A percentile compares a stretch with the other conserved stretches of the same genome.
Evolutionary conservation across 2,888 invertebrate genomes (phyloP).

Genomic region (Cantharis lateralis): DNA sequence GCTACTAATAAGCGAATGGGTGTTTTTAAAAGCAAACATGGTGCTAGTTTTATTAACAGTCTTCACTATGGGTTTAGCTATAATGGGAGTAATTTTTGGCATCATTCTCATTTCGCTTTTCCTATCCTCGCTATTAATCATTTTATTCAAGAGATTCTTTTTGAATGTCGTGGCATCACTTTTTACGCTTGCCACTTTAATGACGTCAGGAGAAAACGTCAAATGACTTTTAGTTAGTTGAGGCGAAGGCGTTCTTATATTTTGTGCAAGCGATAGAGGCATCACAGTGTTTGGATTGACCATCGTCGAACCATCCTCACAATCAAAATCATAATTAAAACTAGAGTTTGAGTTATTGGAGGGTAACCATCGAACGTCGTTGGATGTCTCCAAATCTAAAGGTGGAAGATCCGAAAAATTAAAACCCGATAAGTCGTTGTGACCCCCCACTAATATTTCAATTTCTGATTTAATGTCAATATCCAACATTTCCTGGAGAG

Average conservation of each 20-base stretch:
- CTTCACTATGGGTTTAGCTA: constrained; percentile 50
- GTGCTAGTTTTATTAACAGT: constrained; percentile 41
- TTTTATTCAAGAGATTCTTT: constrained; percentile 67
- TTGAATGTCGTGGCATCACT: constrained; percentile 62
- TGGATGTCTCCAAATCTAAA: constrained; percentile 70
- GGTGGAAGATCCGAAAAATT: constrained; percentile 68
- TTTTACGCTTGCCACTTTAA: constrained; percentile 66
- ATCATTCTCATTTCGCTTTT: constrained; percentile 48
- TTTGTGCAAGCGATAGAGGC: constrained; percentile 67
- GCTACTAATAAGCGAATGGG: constrained; percentile 40
- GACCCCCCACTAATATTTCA: constrained; percentile 76
- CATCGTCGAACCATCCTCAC: constrained; percentile 74
- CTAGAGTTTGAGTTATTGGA: constrained; percentile 67
- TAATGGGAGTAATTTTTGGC: constrained; percentile 51
- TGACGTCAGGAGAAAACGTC: constrained; percentile 72
- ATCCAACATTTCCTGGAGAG: constrained; percentile 88
- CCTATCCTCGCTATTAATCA: constrained; percentile 51
- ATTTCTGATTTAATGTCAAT: constrained; percentile 88
- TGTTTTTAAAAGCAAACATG: constrained; percentile 47
- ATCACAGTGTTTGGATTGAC: constrained; percentile 91
- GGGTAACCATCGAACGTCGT: constrained; percentile 62
- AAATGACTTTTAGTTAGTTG: constrained; percentile 71
- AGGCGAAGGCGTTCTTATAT: constrained; percentile 63
- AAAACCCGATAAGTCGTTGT: constrained; percentile 66
- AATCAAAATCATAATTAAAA: constrained; percentile 70